Conservation (phyloP, 1,140 invertebrate species). For the Phymorhynchus buccinoides region DNA sequence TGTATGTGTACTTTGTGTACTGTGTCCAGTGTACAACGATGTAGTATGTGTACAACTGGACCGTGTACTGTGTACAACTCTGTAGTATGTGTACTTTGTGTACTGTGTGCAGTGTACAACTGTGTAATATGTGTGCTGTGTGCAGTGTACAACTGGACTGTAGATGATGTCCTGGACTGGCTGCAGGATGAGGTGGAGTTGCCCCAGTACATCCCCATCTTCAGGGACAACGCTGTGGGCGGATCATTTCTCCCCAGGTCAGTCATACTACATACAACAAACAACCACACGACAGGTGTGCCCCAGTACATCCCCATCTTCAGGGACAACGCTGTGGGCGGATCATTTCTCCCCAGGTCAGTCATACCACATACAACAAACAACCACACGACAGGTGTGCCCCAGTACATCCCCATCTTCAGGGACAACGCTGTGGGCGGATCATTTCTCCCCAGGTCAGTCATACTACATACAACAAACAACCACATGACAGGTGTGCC, state of each 20-base stretch:
- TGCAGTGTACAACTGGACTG: constrained; percentile 96
- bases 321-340: no score
- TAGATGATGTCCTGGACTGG: constrained; percentile 96
- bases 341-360: no score
- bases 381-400: no score
- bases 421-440: no score
- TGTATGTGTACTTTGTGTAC: background rate
- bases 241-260: constrained; percentile 93
- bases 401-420: no score
- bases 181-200: constrained; percentile 89
- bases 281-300: no score
- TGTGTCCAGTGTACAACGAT: background rate
- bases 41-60: background rate
- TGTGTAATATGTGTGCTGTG: constrained; percentile 55
- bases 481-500: no score
- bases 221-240: constrained; percentile 88
- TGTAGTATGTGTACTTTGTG: background rate
- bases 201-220: constrained; percentile 91
- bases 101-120: constrained; percentile 40
- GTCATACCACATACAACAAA: no score
- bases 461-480: no score
- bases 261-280: no score
- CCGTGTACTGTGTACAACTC: background rate
- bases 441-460: no score
- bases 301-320: no score